Evolutionary conservation across 1,140 invertebrate genomes (phyloP), one percentile per base, ranked within the genome.

Genomic region (Trachymyrmex septentrionalis): DNA sequence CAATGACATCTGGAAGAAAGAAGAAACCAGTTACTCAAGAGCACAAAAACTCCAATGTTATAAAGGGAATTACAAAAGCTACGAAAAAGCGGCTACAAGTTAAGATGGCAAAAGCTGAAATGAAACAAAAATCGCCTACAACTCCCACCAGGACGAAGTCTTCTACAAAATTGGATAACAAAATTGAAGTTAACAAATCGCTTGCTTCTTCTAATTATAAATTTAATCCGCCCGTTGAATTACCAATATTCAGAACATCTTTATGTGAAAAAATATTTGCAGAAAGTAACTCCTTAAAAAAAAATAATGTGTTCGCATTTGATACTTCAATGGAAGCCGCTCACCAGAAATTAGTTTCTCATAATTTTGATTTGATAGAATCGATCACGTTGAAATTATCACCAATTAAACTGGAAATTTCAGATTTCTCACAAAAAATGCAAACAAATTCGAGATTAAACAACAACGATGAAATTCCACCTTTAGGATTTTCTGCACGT

Each of bases 131-230:
- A 55, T 1, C 7, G 7, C 34, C 7, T 38, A 30, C 21, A 48
- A 48, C 12, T 48, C 3, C 3, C 12, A 14, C 16, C 24, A 27
- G 59, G 27, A 14, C 3, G 27, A 61, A 5, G 3, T 7, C 66
- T 53, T 4, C 16, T 38, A 34, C 34, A 7, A 38, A 38, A 6
- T 38, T 7, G 4, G 4, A 53, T 53, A 19, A 53, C 16, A 5
- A 53, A 53, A 19, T 53, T 9, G 12, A 48, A 48, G 3, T 3
- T 12, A 48, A 38, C 0, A 75, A 75, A 9, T 92, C 92, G 3
- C 89, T 94, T 50, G 92, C 90, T 9, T 91, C 93, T 14, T 5
- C 57, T 5, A 72, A 92, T 86, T 72, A 92, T 19, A 84, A 86
- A 14, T 94, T 94, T 48, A 91, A 89, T 48, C 76, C 90, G 27